Evolutionary conservation across 2,888 invertebrate species (phyloP).

Genomic region (Glaucopsyche alexis): DNA sequence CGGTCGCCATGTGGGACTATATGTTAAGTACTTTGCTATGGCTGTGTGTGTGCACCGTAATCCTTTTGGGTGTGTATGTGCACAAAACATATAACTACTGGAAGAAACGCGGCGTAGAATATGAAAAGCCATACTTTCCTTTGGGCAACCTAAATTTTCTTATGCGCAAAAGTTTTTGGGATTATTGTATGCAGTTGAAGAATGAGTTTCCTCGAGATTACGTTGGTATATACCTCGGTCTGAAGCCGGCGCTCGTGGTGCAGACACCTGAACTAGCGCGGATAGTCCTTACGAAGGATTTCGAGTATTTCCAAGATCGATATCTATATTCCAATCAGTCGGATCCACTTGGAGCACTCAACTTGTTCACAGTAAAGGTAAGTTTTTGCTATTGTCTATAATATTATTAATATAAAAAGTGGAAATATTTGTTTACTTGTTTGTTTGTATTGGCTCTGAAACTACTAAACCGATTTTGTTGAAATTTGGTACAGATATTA

Average conservation of each 20-base stretch:
- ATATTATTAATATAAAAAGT: background rate
- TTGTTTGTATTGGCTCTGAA: no score
- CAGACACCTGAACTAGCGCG: conserved; percentile 59
- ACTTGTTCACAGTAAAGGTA: conserved; percentile 62
- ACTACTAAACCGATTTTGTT: no score
- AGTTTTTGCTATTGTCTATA: conserved; percentile 28
- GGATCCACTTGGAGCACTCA: conserved; percentile 60
- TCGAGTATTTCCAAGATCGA: conserved; percentile 57
- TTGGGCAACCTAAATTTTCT: conserved; percentile 57
- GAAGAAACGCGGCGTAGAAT: conserved; percentile 56
- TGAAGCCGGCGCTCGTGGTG: conserved; percentile 55
- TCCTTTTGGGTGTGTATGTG: conserved; percentile 47
- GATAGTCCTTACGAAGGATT: conserved; percentile 54
- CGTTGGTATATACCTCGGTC: conserved; percentile 57
- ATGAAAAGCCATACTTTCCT: conserved; percentile 52
- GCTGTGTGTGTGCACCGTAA: conserved; percentile 39
- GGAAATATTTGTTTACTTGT: no score
- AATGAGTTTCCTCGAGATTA: conserved; percentile 51
- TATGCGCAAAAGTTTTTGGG: conserved; percentile 56
- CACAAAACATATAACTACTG: conserved; percentile 57
- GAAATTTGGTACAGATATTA: no score
- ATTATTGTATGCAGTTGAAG: conserved; percentile 50
- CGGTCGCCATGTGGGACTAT: conserved; percentile 11
- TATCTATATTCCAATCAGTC: conserved; percentile 48
- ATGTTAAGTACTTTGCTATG: conserved; percentile 24